Conservation (phyloP, 2,888 invertebrate genomes). For the Coleophora deauratella region DNA sequence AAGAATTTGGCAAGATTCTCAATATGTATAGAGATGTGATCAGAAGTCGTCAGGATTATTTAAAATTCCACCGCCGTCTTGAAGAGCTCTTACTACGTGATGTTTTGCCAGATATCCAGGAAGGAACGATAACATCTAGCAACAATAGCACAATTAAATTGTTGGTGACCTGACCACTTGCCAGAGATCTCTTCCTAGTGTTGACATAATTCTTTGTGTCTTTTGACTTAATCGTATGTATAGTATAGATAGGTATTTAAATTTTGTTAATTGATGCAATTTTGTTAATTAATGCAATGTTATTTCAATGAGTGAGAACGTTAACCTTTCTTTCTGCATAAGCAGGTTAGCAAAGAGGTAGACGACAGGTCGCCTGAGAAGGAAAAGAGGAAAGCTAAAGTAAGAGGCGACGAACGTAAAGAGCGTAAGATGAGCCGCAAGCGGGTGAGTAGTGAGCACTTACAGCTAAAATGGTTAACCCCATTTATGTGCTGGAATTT, state of each 20-base stretch:
- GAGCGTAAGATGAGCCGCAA: slow-evolving; percentile 88
- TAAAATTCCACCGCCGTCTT: not conserved
- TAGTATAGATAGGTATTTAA: slow-evolving; percentile 5
- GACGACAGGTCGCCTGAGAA: slow-evolving; percentile 77
- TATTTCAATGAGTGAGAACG: too few species aligned
- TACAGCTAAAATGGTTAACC: not conserved
- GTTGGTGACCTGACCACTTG: too few species aligned
- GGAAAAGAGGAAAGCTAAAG: slow-evolving; percentile 81
- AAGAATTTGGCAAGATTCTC: too few species aligned
- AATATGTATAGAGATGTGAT: too few species aligned
- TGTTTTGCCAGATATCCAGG: too few species aligned
- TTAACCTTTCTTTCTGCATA: slow-evolving; percentile 43
- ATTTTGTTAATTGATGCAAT: slow-evolving; percentile 5
- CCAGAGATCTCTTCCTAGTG: not conserved
- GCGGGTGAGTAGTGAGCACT: slow-evolving; percentile 71
- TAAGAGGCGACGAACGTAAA: slow-evolving; percentile 75
- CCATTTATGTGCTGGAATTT: too few species aligned
- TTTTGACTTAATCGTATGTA: slow-evolving; percentile 33
- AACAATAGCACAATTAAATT: too few species aligned
- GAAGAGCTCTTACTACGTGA: not conserved
- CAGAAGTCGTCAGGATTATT: too few species aligned
- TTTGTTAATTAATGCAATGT: slow-evolving; percentile 5
- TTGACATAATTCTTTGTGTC: slow-evolving; percentile 43
- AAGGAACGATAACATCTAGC: too few species aligned
- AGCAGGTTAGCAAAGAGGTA: slow-evolving; percentile 74